Conservation (phyloP, 2,113 vertebrate species). For the Mus musculus region DNA sequence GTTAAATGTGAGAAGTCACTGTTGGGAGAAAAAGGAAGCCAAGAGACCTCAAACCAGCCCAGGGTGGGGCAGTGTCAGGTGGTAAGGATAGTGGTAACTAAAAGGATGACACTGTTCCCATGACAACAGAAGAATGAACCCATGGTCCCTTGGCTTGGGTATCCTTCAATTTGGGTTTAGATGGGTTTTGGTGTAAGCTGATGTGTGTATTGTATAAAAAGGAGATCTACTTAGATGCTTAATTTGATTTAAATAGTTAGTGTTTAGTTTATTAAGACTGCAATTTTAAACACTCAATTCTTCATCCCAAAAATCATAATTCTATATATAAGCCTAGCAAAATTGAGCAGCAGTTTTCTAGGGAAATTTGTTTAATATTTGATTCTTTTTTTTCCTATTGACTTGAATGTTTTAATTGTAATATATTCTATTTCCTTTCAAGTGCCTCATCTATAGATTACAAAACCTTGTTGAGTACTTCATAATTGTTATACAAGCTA, state of each 20-base stretch:
- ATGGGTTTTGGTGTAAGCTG: background rate
- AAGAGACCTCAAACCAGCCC: background rate
- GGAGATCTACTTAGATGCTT: background rate
- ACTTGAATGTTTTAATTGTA: slow-evolving; percentile 58
- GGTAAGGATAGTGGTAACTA: background rate
- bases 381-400: background rate
- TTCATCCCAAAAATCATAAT: slow-evolving; percentile 51
- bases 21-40: background rate
- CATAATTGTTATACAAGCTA: slow-evolving; percentile 34
- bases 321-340: slow-evolving; percentile 40
- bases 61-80: too few species aligned
- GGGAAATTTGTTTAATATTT: slow-evolving; percentile 31
- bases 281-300: background rate
- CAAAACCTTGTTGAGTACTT: slow-evolving; percentile 55
- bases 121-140: background rate
- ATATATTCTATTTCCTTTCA: slow-evolving; percentile 48
- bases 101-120: background rate
- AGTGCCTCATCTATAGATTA: slow-evolving; percentile 38
- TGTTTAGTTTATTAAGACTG: slow-evolving; percentile 34
- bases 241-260: slow-evolving; percentile 35
- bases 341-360: slow-evolving; percentile 24
- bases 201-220: slow-evolving; percentile 10
- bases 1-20: background rate
- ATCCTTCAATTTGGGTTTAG: background rate
- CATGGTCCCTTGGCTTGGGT: background rate